Evolutionary conservation across 2,797 vertebrate genomes (phyloP).

Genomic region (Clarias pachynema): DNA sequence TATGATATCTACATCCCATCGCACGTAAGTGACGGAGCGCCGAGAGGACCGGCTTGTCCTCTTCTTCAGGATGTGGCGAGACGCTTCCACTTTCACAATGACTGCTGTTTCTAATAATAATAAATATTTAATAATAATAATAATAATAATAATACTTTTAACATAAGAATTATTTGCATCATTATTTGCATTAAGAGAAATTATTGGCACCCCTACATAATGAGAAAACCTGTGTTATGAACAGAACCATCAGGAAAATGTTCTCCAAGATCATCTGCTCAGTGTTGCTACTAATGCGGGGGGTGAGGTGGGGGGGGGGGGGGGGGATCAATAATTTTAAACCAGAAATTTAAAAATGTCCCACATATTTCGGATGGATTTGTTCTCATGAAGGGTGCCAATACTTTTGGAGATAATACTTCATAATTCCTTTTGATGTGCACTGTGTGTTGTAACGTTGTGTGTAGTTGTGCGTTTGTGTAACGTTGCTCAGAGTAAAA

Average conservation of each 20-base stretch:
- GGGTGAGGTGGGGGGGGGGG: background rate
- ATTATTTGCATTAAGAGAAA: background rate
- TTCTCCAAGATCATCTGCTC: background rate
- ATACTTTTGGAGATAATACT: background rate
- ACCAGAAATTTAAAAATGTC: background rate
- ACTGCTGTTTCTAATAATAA: background rate
- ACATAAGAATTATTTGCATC: background rate
- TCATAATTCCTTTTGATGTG: background rate
- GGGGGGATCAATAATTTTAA: background rate
- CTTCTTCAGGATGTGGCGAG: slow-evolving; percentile 35
- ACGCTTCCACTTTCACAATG: slow-evolving; percentile 26
- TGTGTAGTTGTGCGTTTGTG: slow-evolving; percentile 7
- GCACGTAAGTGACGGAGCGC: slow-evolving; percentile 81
- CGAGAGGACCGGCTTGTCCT: slow-evolving; percentile 25
- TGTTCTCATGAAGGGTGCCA: background rate
- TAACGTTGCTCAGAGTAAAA: slow-evolving; percentile 9
- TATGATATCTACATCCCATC: slow-evolving; percentile 99
- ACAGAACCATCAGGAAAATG: background rate
- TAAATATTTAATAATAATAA: background rate
- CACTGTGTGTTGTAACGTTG: background rate
- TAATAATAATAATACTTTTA: background rate
- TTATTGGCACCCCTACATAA: background rate
- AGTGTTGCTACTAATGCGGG: background rate
- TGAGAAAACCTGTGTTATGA: background rate
- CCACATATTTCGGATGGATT: background rate